Evolutionary conservation across 2,888 invertebrate species (phyloP), one percentile per base, ranked within the genome.

Genomic region (Hyles lineata): DNA sequence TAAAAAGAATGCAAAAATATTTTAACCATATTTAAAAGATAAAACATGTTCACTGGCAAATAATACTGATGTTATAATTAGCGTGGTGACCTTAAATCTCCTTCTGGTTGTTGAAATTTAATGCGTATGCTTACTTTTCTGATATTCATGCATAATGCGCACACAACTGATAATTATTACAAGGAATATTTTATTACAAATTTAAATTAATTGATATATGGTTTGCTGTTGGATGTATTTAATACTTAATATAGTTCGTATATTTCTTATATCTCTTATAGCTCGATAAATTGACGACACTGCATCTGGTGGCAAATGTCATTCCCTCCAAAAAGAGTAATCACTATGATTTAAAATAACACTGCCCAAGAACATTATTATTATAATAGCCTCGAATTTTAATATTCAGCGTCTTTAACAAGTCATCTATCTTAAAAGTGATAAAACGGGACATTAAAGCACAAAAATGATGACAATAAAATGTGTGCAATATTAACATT

Each of bases 401-500:
- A 55, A 55, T n/a, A 19, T 55, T 55, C n/a, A 43, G 43, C 11
- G 43, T 43, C 43, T 43, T 43, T 43, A 29, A 59, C 35, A 70
- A 35, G 21, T 32, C 52, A 55, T 52, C 63, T 72, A 72, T 72
- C 55, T 35, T 23, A 55, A 52, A 61, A 25, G 32, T 25, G 50
- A 62, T 32, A 55, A 67, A 72, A 72, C 35, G 9, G 19, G 67
- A 50, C 58, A 19, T 58, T 72, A 59, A 67, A 67, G n/a, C 17
- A 58, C 17, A 32, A 55, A 71, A 72, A 62, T 62, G 21, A 70
- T 32, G 23, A 63, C 35, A 23, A 72, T 32, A 25, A 72, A 59
- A 29, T 72, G 67, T 62, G 35, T 35, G 58, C 55, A 67, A 63
- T 67, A 72, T 72, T 72, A 43, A 58, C 72, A 15, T 32, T 70